Conservation (phyloP, 2,888 invertebrate species). For the Choreutis nemorana region DNA sequence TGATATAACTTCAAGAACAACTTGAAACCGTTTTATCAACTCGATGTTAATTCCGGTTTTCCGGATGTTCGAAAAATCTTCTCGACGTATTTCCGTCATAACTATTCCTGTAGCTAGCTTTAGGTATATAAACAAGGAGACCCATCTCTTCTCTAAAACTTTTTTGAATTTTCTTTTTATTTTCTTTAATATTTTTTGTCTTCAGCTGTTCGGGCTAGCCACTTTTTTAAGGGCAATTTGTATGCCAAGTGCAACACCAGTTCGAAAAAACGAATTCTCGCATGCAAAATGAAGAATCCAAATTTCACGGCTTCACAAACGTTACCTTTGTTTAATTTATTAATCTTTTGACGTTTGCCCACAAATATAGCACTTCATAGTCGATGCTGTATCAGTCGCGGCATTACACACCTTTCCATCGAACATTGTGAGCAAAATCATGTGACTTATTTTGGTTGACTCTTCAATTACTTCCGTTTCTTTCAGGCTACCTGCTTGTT, state of each 20-base stretch:
- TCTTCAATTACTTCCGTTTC: too few relatives aligned
- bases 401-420: slow-evolving; percentile 13
- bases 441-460: too few relatives aligned
- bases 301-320: slow-evolving; percentile 5
- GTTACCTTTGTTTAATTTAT: slow-evolving; percentile 8
- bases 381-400: slow-evolving; percentile 4
- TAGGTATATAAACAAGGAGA: slow-evolving; percentile 20
- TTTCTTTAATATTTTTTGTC: slow-evolving; percentile 10
- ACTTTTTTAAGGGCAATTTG: slow-evolving; percentile 19
- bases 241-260: slow-evolving; percentile 21
- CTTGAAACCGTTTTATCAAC: slow-evolving; percentile 15
- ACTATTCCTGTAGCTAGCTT: slow-evolving; percentile 9
- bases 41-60: slow-evolving; percentile 8
- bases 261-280: slow-evolving; percentile 13
- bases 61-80: slow-evolving; percentile 18
- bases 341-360: slow-evolving; percentile 11
- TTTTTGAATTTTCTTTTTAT: slow-evolving; percentile 6
- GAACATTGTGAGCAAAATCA: slow-evolving; percentile 11
- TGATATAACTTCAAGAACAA: slow-evolving; percentile 17
- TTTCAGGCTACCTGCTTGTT: too few relatives aligned
- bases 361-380: slow-evolving; percentile 8
- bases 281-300: slow-evolving; percentile 13
- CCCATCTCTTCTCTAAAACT: slow-evolving; percentile 14
- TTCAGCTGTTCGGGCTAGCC: slow-evolving; percentile 12
- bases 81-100: slow-evolving; percentile 15